phyloP scores from a whole-genome alignment of 2,113 vertebrate species.

The Perognathus longimembris region DNA sequence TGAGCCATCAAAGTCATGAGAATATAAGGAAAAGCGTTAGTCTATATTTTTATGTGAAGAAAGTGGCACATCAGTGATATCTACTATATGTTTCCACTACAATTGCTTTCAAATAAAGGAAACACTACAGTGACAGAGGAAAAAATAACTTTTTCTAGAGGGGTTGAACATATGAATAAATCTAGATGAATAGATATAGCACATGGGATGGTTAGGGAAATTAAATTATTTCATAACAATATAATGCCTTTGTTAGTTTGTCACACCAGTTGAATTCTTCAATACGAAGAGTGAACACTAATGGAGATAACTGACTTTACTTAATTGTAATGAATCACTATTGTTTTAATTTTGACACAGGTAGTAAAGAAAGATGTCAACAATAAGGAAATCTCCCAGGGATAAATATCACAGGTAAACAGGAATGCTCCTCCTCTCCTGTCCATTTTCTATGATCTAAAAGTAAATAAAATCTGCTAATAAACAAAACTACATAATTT shows the following conservation, averaged over 20 bases:
- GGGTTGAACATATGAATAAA: neutral
- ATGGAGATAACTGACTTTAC: neutral
- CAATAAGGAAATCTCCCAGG: neutral
- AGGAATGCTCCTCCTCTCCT: neutral
- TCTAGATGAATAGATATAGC: neutral
- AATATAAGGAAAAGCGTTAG: neutral
- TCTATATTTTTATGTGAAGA: neutral
- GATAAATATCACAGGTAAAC: no score
- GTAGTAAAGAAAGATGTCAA: neutral
- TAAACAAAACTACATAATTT: neutral
- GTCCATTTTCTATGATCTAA: neutral
- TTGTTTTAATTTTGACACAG: neutral
- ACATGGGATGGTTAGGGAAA: neutral
- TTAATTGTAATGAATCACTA: neutral
- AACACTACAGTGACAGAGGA: neutral
- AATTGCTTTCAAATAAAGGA: neutral
- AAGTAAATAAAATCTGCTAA: neutral
- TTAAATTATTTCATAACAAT: neutral
- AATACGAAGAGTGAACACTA: neutral
- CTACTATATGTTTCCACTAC: neutral
- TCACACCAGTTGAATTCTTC: neutral
- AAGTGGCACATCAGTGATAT: neutral
- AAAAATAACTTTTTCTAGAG: neutral
- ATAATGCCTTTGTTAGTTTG: no score
- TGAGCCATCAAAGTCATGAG: neutral